Evolutionary conservation across 2,113 vertebrate genomes (phyloP), one percentile per base, ranked within the genome.

Genomic region (Baryphthengus martii): DNA sequence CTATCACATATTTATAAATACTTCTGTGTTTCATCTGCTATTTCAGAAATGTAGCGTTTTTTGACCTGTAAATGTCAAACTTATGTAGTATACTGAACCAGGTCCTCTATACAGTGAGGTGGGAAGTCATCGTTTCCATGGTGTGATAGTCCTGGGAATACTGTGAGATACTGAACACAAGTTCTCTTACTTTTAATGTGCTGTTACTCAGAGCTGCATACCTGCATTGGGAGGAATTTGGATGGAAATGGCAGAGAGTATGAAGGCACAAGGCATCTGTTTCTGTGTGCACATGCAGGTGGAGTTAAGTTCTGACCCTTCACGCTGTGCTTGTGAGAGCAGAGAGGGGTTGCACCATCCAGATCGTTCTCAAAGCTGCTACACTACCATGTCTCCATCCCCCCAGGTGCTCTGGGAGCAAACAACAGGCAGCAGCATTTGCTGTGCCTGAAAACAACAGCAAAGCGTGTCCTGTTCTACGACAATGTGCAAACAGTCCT

Each of bases 11-110:
- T 49, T 23, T 74, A 26, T 37, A 15, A 81, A 71, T 24, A 49
- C 21, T 31, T 29, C 2, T 0, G 3, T 13, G 8, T 17, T 89
- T 44, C 77, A 33, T 17, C 11, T 80, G 19, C 10, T 1, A 1
- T 62, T 84, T 86, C 55, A 68, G 68, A 66, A 29, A 19, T 4
- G 1, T 9, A 23, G n/a, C 18, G 9, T 58, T 85, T 79, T 83
- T 75, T 53, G 53, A 53, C 25, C 10, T 62, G 18, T n/a, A 50
- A 35, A 37, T n/a, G 9, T 92, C 73, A 49, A 68, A 50, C 8
- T 73, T 68, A 8, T 2, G 1, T 25, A 39, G 37, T 28, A 16
- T 56, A 29, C 7, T 82, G 37, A 73, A 28, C 40, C 11, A 28
- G 18, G 20, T 45, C 37, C 37, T 79, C 83, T 70, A 3, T 59